A percentile compares a stretch with the other conserved stretches of the same genome.
Conservation (phyloP, 2,888 invertebrate genomes). For the Patella pellucida region DNA sequence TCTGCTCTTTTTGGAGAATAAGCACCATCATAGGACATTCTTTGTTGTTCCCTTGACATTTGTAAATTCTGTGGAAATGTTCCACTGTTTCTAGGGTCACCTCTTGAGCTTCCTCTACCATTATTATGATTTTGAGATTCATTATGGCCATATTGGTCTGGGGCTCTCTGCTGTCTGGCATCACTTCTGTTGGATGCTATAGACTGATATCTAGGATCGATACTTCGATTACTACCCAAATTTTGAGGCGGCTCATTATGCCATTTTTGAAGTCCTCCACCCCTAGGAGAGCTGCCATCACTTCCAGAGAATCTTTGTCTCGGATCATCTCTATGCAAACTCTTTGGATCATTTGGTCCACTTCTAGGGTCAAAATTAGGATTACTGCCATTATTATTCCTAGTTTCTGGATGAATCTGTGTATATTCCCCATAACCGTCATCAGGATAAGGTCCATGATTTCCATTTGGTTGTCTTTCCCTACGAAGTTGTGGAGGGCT, state of each 20-base stretch:
- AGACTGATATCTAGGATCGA: neutral
- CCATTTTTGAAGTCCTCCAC: neutral
- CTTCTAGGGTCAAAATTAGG: conserved; percentile 7
- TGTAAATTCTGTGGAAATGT: neutral
- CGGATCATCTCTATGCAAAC: conserved; percentile 13
- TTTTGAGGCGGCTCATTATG: neutral
- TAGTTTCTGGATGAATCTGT: neutral
- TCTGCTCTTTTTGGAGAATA: conserved; percentile 10
- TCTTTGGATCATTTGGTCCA: neutral
- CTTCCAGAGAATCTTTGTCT: conserved; percentile 5
- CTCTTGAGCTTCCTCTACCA: neutral
- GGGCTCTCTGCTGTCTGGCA: neutral
- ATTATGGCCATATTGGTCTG: neutral
- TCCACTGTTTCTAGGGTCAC: neutral
- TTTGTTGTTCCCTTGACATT: conserved; percentile 1
- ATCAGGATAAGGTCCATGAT: neutral
- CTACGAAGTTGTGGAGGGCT: conserved; percentile 16
- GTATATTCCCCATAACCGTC: neutral
- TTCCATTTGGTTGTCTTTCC: neutral
- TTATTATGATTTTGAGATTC: neutral
- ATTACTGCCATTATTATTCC: conserved; percentile 2
- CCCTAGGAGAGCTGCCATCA: conserved; percentile 4
- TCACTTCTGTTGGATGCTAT: neutral
- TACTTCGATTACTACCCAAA: neutral
- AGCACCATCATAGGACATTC: conserved; percentile 7